Evolutionary conservation across 1,140 invertebrate species (phyloP).

Genomic region (Sarcophaga bullata): DNA sequence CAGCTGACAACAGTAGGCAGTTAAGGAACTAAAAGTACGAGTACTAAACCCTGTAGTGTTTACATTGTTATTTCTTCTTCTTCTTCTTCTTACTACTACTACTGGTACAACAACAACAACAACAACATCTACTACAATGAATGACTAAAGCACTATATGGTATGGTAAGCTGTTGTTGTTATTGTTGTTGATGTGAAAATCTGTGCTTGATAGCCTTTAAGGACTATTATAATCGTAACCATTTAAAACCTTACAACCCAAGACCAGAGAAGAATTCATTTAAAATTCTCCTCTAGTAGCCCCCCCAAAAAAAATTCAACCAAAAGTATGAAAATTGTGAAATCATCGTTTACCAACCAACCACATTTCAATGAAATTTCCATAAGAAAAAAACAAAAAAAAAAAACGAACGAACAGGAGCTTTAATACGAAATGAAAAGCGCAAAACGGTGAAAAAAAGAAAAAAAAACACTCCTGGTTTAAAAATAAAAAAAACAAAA

Average conservation of each 20-base stretch:
- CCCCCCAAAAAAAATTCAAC: constrained; percentile 33
- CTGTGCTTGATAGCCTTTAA: constrained; percentile 50
- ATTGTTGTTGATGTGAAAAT: constrained; percentile 46
- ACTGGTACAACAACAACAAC: neutral
- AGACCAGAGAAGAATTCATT: constrained; percentile 27
- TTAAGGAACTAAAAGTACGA: constrained; percentile 2
- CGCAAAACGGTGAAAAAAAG: too few relatives aligned
- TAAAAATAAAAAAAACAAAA: neutral
- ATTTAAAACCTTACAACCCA: neutral
- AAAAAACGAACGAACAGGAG: neutral
- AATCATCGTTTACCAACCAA: constrained; percentile 20
- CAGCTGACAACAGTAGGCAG: neutral
- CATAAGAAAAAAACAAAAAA: constrained; percentile 54
- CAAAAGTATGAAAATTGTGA: constrained; percentile 40
- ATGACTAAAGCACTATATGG: too few relatives aligned
- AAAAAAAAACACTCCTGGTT: too few relatives aligned
- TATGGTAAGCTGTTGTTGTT: neutral
- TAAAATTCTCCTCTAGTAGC: constrained; percentile 27
- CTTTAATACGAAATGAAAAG: neutral
- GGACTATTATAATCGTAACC: constrained; percentile 16
- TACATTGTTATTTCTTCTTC: neutral
- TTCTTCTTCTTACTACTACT: neutral
- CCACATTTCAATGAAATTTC: constrained; percentile 54
- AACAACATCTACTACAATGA: too few relatives aligned
- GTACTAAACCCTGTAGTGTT: neutral